Conservation (phyloP, 2,113 vertebrate genomes). For the Gorsachius goisagi region DNA sequence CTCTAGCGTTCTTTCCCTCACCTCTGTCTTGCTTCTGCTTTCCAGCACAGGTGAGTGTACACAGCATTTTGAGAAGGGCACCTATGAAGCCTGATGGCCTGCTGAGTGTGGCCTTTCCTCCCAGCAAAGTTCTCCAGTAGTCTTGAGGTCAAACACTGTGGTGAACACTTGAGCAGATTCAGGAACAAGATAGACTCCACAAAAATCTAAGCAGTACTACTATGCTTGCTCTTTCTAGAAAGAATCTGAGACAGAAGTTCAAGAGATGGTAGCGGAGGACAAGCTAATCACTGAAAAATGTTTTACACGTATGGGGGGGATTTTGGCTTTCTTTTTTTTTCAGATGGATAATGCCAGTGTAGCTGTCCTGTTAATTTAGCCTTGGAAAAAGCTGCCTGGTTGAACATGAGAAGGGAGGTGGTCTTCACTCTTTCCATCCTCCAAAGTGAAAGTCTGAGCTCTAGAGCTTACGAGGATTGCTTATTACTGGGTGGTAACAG, state of each 20-base stretch:
- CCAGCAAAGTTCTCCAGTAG: not conserved
- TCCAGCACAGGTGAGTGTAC: not conserved
- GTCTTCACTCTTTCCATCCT: not conserved
- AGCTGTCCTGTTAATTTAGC: not conserved
- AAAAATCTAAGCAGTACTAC: not conserved
- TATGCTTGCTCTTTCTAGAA: not conserved
- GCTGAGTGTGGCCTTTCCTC: not conserved
- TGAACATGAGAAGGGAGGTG: not conserved
- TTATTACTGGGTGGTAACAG: not conserved
- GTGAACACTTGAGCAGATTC: not conserved
- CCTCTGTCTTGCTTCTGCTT: not conserved
- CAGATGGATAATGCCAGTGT: not conserved
- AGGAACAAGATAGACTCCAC: not conserved
- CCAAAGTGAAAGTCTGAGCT: not conserved
- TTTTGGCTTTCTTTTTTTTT: not conserved
- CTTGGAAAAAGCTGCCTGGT: not conserved
- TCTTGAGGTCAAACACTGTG: not conserved
- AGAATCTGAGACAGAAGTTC: not conserved
- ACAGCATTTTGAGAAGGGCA: not conserved
- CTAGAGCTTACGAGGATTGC: not conserved
- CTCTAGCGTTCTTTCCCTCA: not conserved
- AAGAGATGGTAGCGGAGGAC: not conserved
- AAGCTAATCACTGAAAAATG: not conserved
- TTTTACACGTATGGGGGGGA: fast-evolving
- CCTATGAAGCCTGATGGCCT: not conserved